Evolutionary conservation across 2,888 invertebrate genomes (phyloP), one percentile per base, ranked within the genome.

Genomic region (Andrena fulva): DNA sequence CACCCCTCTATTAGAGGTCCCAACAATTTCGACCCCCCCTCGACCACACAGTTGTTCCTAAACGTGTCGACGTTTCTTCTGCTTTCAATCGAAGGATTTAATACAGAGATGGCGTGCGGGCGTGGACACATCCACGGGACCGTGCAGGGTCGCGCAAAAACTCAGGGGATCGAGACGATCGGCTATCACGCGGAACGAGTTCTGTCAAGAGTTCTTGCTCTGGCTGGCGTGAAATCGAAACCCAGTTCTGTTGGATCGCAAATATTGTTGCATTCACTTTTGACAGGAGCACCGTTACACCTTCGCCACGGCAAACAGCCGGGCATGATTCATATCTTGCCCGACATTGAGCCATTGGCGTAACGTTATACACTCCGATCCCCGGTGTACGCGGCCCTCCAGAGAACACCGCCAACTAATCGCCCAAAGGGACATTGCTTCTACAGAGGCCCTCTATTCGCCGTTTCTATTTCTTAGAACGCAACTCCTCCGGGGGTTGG

Each of bases 261-360:
- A 82, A 81, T 80, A 81, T 81, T 76, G 71, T 81, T 81, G 72
- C 82, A 42, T 72, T 81, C 82, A 77, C 82, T 77, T 82, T 82
- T 77, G 77, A 81, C 82, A 81, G 75, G 72, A 50, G 72, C 68
- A 77, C 82, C 82, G 82, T 77, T 82, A 80, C 80, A 62, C 80
- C 69, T 60, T 79, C 73, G 66, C 72, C 42, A 16, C 66, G 33
- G 67, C 56, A 50, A 50, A 35, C 70, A 27, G 63, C 59, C 74
- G 62, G 80, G 29, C 80, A 42, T 81, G 82, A 83, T 83, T 83
- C 82, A 77, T 83, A 77, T 81, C 77, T 81, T 72, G 50, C 42
- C 29, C 76, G 82, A 83, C 82, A 77, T 83, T 83, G 77, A 81
- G 59, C 77, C 82, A 81, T 83, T 73, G 69, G 60, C 77, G 82